Evolutionary conservation across 2,113 vertebrate species (phyloP).

Genomic region (Benitochromis conjunctus): DNA sequence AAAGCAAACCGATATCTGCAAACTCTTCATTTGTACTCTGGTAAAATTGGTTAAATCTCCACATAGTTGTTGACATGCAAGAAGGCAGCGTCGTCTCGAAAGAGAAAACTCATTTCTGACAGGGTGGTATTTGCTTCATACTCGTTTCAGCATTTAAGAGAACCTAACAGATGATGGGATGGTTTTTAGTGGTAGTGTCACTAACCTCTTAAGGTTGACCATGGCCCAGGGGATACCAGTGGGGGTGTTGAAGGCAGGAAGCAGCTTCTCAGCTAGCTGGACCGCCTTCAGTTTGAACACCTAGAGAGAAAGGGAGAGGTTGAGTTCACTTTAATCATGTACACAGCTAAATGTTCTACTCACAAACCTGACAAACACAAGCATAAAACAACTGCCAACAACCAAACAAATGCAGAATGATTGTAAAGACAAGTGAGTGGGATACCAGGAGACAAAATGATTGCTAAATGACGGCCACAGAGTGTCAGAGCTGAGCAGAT

Average conservation of each 20-base stretch:
- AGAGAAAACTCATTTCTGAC: not conserved
- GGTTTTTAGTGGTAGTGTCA: not conserved
- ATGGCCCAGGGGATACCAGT: conserved; percentile 99
- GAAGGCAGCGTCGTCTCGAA: not conserved
- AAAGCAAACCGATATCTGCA: not conserved
- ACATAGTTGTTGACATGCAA: not conserved
- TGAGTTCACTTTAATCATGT: not conserved
- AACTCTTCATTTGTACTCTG: not conserved
- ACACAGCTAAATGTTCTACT: not conserved
- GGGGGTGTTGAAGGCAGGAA: conserved; percentile 97
- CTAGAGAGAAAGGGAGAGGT: conserved; percentile 56
- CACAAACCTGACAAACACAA: not conserved
- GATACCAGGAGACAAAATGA: not conserved
- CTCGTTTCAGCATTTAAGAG: not conserved
- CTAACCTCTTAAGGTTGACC: conserved; percentile 98
- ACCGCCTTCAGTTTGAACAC: conserved; percentile 97
- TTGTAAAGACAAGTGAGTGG: not conserved
- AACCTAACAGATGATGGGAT: not conserved
- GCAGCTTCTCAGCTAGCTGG: conserved; percentile 93
- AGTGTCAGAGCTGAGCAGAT: conserved; percentile 2
- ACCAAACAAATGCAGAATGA: not conserved
- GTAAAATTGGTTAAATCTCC: not conserved
- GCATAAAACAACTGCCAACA: not conserved
- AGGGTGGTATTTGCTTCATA: not conserved
- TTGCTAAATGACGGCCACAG: conserved; percentile 3